phyloP scores from a whole-genome alignment of 2,888 invertebrate genomes.

The Apoderus coryli region DNA sequence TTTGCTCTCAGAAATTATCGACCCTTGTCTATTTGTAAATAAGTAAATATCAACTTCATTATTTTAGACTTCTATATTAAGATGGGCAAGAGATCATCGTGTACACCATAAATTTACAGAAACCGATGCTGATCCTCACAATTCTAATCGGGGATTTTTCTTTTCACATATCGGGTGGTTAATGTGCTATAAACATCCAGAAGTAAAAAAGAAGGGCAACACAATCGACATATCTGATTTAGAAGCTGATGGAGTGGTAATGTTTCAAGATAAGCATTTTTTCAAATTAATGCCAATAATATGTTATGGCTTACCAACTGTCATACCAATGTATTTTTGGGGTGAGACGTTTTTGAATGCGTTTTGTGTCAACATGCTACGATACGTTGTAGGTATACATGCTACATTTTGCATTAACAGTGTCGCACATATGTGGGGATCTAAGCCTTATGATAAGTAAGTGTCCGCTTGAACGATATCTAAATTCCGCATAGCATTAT shows the following conservation, averaged over 20 bases:
- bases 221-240: slow-evolving; percentile 1
- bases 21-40: no score
- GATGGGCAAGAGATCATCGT: no score
- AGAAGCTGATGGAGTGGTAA: neutral
- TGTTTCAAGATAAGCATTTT: slow-evolving; percentile 2
- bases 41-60: no score
- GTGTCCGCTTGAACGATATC: no score
- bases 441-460: no score
- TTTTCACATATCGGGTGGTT: slow-evolving; percentile 1
- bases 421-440: no score
- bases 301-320: neutral
- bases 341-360: neutral
- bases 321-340: slow-evolving; percentile 1
- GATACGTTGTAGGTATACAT: neutral
- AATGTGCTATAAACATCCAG: neutral
- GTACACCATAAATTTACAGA: no score
- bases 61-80: no score
- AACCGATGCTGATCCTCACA: no score
- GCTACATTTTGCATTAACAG: neutral
- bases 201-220: neutral
- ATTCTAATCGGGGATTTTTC: neutral
- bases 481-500: no score
- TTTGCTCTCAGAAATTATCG: no score
- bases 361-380: neutral
- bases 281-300: neutral